Evolutionary conservation across 2,113 vertebrate species (phyloP).

Genomic region (Butorides virescens): DNA sequence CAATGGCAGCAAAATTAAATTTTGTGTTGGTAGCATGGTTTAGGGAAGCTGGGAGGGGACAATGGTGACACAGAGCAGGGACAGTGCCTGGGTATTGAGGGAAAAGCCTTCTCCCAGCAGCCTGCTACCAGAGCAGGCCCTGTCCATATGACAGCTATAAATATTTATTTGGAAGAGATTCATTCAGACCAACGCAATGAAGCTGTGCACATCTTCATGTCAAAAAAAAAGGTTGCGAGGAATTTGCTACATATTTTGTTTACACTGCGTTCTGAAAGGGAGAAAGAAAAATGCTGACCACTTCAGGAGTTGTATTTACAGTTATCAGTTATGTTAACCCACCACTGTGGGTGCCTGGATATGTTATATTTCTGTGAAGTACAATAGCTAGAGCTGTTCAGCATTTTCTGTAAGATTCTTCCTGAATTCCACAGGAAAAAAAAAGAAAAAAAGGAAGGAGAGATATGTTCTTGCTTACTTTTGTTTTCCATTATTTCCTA

Average conservation of each 20-base stretch:
- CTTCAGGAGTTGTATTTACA: background rate
- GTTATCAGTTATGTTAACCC: background rate
- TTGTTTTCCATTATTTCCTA: background rate
- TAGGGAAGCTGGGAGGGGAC: background rate
- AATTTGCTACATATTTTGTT: background rate
- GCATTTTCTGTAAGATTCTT: background rate
- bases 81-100: background rate
- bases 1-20: background rate
- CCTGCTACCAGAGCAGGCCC: background rate
- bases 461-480: background rate
- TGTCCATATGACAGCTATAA: background rate
- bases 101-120: background rate
- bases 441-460: background rate
- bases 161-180: background rate
- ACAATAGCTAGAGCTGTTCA: background rate
- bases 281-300: background rate
- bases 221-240: fast-evolving
- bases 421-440: background rate
- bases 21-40: background rate
- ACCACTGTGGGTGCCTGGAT: background rate
- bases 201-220: background rate
- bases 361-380: background rate
- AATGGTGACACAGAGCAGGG: background rate
- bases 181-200: background rate
- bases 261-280: background rate